Conservation (phyloP, 1,140 invertebrate genomes). For the Glossosoma conforme region DNA sequence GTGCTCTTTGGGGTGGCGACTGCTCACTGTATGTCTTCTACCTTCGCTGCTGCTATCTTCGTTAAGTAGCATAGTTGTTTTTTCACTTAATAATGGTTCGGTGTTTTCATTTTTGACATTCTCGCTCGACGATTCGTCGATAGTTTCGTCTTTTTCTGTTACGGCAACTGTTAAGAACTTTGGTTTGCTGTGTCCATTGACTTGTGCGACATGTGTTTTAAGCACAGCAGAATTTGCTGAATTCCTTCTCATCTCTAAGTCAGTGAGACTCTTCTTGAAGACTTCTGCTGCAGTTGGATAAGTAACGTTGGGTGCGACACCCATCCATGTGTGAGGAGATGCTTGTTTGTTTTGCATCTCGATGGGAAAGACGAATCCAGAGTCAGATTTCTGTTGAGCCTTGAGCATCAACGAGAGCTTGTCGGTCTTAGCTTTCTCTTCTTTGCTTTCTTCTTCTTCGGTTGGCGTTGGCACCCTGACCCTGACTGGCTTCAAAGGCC, state of each 20-base stretch:
- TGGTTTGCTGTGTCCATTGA: constrained; percentile 38
- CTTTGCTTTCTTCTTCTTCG: constrained; percentile 41
- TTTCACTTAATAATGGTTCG: constrained; percentile 47
- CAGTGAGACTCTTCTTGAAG: constrained; percentile 56
- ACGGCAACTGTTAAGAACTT: constrained; percentile 44
- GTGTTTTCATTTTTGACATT: constrained; percentile 47
- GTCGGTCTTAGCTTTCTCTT: constrained; percentile 40
- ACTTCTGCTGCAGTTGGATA: constrained; percentile 73
- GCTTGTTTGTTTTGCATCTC: constrained; percentile 45
- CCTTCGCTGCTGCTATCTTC: constrained; percentile 33
- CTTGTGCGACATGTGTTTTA: constrained; percentile 44
- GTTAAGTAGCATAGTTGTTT: constrained; percentile 38
- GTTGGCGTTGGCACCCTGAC: constrained; percentile 49
- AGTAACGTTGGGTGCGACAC: constrained; percentile 65
- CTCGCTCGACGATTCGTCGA: constrained; percentile 42
- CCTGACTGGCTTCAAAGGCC: constrained; percentile 68
- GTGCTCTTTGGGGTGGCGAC: constrained; percentile 45
- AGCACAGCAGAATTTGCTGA: constrained; percentile 36
- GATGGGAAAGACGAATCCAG: constrained; percentile 42
- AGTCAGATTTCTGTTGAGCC: constrained; percentile 43
- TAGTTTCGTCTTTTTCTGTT: constrained; percentile 52
- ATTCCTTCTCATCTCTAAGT: constrained; percentile 50
- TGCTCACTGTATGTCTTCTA: constrained; percentile 58
- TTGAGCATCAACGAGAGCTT: constrained; percentile 42
- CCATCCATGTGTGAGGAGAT: constrained; percentile 58